These are phyloP conservation scores for Geothlypis trichas DNA, from an alignment of 2,113 vertebrate species.

Conservation along the genomic window DNA sequence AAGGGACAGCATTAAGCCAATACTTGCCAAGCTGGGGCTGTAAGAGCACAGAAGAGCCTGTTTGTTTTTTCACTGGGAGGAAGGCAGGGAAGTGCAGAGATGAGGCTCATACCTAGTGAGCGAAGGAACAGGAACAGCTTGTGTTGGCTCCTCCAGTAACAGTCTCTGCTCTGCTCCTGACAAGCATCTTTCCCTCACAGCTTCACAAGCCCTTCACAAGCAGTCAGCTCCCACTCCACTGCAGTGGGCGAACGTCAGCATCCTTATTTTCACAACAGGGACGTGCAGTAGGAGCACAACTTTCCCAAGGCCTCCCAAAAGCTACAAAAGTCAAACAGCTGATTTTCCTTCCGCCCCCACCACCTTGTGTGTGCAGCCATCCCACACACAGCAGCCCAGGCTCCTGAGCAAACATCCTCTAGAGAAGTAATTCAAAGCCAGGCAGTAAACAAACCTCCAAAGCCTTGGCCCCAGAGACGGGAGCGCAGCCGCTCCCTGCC, in stretches of 20 bases:
- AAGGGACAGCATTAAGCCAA: neutral
- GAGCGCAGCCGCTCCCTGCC: neutral
- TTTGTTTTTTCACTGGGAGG: neutral
- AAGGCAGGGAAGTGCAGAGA: neutral
- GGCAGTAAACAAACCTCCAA: neutral
- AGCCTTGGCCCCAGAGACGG: neutral
- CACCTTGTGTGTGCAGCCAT: accelerated
- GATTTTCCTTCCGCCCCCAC: neutral
- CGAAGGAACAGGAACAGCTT: neutral
- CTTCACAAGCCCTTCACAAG: neutral
- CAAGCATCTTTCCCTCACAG: neutral
- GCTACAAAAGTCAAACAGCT: neutral
- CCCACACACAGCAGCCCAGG: neutral
- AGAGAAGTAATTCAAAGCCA: neutral
- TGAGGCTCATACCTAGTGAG: no score
- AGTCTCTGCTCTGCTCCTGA: neutral
- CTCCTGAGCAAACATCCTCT: neutral
- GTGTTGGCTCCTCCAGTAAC: neutral
- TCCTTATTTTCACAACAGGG: neutral
- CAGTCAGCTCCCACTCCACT: neutral
- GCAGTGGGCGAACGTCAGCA: accelerated
- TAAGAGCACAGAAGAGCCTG: no score
- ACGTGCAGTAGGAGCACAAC: neutral
- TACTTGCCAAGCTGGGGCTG: neutral
- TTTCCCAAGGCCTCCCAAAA: neutral